Conservation (phyloP, 2,113 vertebrate species). For the Alces alces region DNA sequence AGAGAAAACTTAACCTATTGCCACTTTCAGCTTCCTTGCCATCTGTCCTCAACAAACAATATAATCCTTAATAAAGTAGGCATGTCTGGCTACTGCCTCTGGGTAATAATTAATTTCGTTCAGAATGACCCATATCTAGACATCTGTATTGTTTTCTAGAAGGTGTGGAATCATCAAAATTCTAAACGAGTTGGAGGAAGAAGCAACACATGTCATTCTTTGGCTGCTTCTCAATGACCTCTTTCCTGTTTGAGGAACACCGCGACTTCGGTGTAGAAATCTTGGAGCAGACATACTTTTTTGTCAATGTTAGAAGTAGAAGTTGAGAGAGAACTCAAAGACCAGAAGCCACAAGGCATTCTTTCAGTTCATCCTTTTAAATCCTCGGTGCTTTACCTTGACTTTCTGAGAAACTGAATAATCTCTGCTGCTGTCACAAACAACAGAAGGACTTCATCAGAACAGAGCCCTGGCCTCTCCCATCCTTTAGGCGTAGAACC, state of each 20-base stretch:
- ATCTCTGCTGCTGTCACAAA: neutral
- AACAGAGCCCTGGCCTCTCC: neutral
- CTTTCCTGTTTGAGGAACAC: neutral
- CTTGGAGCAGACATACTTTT: neutral
- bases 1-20: neutral
- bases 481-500: neutral
- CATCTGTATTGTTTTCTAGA: neutral
- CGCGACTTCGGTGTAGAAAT: neutral
- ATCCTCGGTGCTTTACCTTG: neutral
- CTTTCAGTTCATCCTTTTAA: neutral
- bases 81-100: neutral
- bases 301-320: neutral
- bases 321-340: neutral
- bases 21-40: neutral
- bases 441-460: neutral
- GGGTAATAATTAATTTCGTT: neutral
- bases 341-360: neutral
- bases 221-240: neutral
- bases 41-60: neutral
- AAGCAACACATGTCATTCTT: neutral
- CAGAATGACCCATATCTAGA: neutral
- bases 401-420: neutral
- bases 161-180: neutral
- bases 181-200: neutral
- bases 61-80: slow-evolving; percentile 15